Evolutionary conservation across 1,140 invertebrate genomes (phyloP).

Genomic region (Leptoteleia sp.): DNA sequence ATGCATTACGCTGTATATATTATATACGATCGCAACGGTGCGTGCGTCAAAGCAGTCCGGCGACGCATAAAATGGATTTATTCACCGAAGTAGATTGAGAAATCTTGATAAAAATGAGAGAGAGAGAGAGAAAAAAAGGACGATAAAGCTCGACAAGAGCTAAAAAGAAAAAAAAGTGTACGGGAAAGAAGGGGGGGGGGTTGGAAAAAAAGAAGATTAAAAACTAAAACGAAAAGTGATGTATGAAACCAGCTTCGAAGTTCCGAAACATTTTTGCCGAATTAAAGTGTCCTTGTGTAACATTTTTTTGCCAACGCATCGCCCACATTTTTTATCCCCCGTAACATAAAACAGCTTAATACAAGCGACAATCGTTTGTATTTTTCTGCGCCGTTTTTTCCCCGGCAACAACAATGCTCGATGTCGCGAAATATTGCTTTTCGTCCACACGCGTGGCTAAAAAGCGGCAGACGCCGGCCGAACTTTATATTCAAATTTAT

Average conservation of each 20-base stretch:
- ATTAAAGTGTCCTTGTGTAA: constrained; percentile 26
- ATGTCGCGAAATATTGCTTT: constrained; percentile 48
- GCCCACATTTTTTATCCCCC: constrained; percentile 25
- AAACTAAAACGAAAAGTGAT: constrained; percentile 40
- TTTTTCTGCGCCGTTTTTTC: constrained; percentile 14
- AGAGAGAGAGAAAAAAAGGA: constrained; percentile 1
- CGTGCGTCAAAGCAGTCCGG: background rate
- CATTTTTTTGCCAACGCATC: constrained; percentile 10
- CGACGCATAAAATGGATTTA: constrained; percentile 13
- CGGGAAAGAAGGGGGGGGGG: background rate
- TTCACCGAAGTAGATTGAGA: constrained; percentile 30
- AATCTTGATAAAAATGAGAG: constrained; percentile 5
- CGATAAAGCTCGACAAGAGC: background rate
- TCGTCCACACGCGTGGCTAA: background rate
- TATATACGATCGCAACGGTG: background rate
- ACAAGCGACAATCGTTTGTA: constrained; percentile 28
- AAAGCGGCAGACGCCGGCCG: constrained; percentile 11
- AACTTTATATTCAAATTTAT: constrained; percentile 53
- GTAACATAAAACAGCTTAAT: constrained; percentile 36
- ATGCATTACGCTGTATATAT: too few species aligned
- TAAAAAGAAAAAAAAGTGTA: background rate
- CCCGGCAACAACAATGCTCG: constrained; percentile 28
- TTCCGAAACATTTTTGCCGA: constrained; percentile 4
- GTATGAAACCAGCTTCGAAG: constrained; percentile 16
- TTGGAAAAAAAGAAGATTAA: too few species aligned